phyloP scores from a whole-genome alignment of 2,797 vertebrate genomes.

The Ibycter americanus region DNA sequence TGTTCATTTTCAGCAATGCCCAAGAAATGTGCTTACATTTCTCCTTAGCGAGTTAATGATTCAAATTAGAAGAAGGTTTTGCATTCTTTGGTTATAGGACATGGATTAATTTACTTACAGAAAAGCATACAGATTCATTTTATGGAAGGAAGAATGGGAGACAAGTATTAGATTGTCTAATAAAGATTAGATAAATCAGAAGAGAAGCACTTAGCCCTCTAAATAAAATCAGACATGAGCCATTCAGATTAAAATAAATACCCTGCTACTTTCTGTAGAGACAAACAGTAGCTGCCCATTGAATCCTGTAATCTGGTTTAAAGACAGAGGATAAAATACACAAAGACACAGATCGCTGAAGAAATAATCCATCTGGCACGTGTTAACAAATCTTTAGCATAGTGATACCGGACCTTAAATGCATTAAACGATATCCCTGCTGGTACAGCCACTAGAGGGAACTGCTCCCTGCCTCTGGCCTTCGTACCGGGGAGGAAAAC shows the following conservation, averaged over 20 bases:
- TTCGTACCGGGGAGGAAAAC: not conserved
- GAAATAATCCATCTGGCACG: not conserved
- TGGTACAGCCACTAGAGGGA: constrained; percentile 54
- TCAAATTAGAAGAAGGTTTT: not conserved
- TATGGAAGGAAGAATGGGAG: not conserved
- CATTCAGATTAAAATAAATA: constrained; percentile 36
- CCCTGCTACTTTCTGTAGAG: not conserved
- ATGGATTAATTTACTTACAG: not conserved
- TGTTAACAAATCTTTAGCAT: not conserved
- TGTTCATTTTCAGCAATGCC: not conserved
- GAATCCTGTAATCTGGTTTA: constrained; percentile 2
- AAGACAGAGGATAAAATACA: constrained; percentile 2
- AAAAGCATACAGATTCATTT: constrained; percentile 44
- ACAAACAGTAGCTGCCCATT: not conserved
- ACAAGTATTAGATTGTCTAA: constrained; percentile 39
- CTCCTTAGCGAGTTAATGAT: not conserved
- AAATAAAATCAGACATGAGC: constrained; percentile 26
- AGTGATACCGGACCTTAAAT: rapidly evolving
- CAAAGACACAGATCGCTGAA: not conserved
- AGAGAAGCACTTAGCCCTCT: constrained; percentile 16
- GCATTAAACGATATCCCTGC: not conserved
- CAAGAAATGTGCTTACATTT: constrained; percentile 34
- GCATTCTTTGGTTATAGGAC: not conserved
- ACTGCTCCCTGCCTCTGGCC: not conserved
- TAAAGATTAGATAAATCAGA: constrained; percentile 33